Evolutionary conservation across 2,888 invertebrate genomes (phyloP), one percentile per base, ranked within the genome.

Genomic region (Rhaphigaster nebulosa): DNA sequence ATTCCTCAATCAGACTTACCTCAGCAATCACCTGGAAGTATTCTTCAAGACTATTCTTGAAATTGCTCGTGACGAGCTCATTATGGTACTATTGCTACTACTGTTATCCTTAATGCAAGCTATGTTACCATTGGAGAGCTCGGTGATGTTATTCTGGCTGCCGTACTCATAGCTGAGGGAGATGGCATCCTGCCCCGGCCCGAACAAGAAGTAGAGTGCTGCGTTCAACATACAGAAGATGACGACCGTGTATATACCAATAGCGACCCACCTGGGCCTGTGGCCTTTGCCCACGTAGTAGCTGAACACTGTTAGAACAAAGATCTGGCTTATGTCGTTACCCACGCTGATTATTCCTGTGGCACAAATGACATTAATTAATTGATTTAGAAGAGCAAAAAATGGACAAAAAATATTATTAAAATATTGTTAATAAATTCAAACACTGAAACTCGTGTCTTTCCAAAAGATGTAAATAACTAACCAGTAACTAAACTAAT

Each of bases 221-320:
- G 96, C 95, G 89, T 95, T 96, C 92, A 96, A 93, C 91, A 96
- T 93, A 93, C 96, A 96, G 93, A 96, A 96, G 6, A 95, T 93
- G 0, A 96, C 96, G 60, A 95, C 95, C 13, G 95, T 95, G 88
- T 95, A 94, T 92, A 95, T 94, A 29, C 95, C 95, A 92, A 96
- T 94, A 5, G 96, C 96, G 93, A 96, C 96, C 96, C 96, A 96
- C 92, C 96, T 94, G 1, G 97, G 96, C 91, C 96, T 94, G 94
- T 96, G 96, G 50, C 96, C 96, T 93, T 95, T 95, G 91, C 96
- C 96, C 29, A 96, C 96, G 93, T 96, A 96, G 93, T 96, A 96
- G 91, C 96, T 96, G 91, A 96, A 93, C 56, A 95, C 94, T 26
- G 96, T 94, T 2, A 96, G 96, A 41, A 96, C 95, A 92, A 96